Conservation (phyloP, 2,888 invertebrate genomes). For the Pristionchus mayeri region DNA sequence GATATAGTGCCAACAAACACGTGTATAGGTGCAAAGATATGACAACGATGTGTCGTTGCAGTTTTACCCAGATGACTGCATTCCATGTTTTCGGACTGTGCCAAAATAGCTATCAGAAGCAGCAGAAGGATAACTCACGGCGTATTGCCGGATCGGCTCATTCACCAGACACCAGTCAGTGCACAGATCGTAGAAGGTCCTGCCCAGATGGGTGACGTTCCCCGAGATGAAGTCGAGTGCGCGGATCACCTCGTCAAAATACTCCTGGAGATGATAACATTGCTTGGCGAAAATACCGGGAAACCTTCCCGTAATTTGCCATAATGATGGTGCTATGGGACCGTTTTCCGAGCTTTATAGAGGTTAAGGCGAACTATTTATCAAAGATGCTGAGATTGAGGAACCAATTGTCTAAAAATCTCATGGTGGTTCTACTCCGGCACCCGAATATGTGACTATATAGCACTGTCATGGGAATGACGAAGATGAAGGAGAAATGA, state of each 20-base stretch:
- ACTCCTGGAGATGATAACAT: slow-evolving; percentile 37
- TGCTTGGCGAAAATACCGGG: no score
- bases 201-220: slow-evolving; percentile 60
- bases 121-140: slow-evolving; percentile 54
- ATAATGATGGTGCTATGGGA: no score
- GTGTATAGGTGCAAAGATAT: slow-evolving; percentile 57
- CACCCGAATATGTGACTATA: no score
- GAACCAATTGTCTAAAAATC: no score
- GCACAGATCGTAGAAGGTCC: slow-evolving; percentile 66
- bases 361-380: no score
- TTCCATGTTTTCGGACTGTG: slow-evolving; percentile 60
- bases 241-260: slow-evolving; percentile 65
- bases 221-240: slow-evolving; percentile 64
- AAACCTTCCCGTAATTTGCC: no score
- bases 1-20: slow-evolving; percentile 71
- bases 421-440: no score
- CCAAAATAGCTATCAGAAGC: background rate
- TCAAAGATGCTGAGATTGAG: no score
- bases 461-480: background rate
- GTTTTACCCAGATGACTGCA: slow-evolving; percentile 53
- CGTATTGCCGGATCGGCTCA: no score
- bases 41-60: slow-evolving; percentile 38
- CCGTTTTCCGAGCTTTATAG: no score
- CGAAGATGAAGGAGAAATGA: background rate
- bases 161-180: slow-evolving; percentile 71